Evolutionary conservation across 2,888 invertebrate genomes (phyloP).

Genomic region (Drosophila ustulata): DNA sequence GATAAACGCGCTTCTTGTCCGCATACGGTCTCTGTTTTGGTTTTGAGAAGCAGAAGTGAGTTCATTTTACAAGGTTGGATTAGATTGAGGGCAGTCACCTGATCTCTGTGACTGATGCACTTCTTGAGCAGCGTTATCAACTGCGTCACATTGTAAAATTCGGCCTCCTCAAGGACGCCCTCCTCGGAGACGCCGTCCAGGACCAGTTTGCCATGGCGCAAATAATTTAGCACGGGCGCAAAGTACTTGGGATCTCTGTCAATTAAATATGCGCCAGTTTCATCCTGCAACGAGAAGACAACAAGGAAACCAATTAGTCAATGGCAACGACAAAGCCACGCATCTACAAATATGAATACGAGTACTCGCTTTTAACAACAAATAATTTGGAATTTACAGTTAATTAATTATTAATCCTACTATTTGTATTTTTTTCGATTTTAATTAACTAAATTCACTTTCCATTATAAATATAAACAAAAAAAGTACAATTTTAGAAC

Average conservation of each 20-base stretch:
- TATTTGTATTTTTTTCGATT: no score
- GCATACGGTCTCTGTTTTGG: conserved; percentile 81
- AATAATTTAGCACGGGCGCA: conserved; percentile 97
- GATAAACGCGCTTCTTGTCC: conserved; percentile 97
- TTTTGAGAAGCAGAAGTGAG: not conserved
- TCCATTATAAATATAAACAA: no score
- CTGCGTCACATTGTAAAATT: conserved; percentile 99
- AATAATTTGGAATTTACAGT: no score
- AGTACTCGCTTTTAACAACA: not conserved
- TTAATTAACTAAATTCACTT: no score
- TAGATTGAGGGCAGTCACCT: conserved; percentile 77
- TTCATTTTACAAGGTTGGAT: no score
- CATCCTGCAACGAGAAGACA: conserved; percentile 90
- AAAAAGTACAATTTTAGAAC: no score
- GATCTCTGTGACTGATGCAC: conserved; percentile 92
- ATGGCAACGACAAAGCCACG: not conserved
- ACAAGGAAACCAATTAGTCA: conserved; percentile 23
- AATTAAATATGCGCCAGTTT: conserved; percentile 98
- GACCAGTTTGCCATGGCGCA: conserved; percentile 98
- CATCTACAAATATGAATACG: not conserved
- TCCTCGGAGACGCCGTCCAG: conserved; percentile 98
- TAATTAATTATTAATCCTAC: no score
- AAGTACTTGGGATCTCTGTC: conserved; percentile 99
- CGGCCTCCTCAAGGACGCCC: conserved; percentile 99
- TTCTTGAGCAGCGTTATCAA: conserved; percentile 97